Evolutionary conservation across 2,113 vertebrate species (phyloP).

Genomic region (Podocnemis expansa): DNA sequence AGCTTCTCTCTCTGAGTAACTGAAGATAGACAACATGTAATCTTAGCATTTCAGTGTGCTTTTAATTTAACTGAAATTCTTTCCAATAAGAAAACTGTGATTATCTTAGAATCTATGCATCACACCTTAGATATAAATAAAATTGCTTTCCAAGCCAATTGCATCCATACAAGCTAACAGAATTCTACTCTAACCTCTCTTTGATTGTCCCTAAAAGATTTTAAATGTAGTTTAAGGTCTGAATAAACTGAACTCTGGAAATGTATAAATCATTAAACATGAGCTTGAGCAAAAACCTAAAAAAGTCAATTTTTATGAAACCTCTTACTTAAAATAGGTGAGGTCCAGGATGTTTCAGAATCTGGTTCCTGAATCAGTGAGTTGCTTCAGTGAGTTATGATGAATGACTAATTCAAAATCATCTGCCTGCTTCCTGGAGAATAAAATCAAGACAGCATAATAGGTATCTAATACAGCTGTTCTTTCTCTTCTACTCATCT

Average conservation of each 20-base stretch:
- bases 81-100: not conserved
- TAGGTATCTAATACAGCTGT: not conserved
- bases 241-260: slow-evolving; percentile 7
- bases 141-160: slow-evolving; percentile 15
- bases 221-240: not conserved
- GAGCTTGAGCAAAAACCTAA: not conserved
- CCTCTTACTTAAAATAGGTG: not conserved
- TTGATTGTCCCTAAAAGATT: not conserved
- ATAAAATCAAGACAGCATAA: not conserved
- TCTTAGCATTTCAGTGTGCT: not conserved
- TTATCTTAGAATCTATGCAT: not conserved
- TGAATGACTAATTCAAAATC: not conserved
- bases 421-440: not conserved
- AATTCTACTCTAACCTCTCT: not conserved
- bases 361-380: slow-evolving; percentile 27
- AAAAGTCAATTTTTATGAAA: too few species aligned
- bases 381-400: not conserved
- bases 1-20: not conserved
- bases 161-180: not conserved
- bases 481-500: not conserved
- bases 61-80: slow-evolving; percentile 9
- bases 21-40: not conserved
- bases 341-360: slow-evolving; percentile 27
- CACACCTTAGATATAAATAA: slow-evolving; percentile 8
- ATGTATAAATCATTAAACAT: slow-evolving; percentile 3